Evolutionary conservation across 2,888 invertebrate genomes (phyloP), one percentile per base, ranked within the genome.

Genomic region (Alentia gelatinosa): DNA sequence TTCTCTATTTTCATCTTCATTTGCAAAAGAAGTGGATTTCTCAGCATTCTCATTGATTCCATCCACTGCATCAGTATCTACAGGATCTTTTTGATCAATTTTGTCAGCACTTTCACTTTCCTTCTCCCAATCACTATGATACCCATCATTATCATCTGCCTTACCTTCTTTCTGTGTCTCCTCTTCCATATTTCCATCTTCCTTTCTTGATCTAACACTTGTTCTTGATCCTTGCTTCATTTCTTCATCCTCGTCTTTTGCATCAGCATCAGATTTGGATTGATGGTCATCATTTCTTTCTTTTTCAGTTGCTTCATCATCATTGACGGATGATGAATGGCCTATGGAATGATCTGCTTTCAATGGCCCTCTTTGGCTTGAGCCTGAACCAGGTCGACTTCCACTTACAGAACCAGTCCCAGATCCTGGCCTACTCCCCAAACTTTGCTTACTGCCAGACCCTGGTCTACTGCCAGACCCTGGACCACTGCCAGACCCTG

Each of bases 321-420:
- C 35, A 79, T 35, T 39, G 19, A 19, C n/a, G 79, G 23, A 19
- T 39, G 5, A 23, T 15, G 79, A 37, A 9, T n/a, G 37, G 12
- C 37, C 79, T 4, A 79, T 37, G 12, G 79, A 79, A 47, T 86
- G 86, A 42, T 86, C 86, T 47, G 86, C 86, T 47, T 86, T 86
- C 19, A 86, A 4, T 26, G 86, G 86, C 12, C 86, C 86, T 86
- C 47, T 86, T 12, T 86, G 86, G 30, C 86, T 86, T n/a, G 86
- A 86, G 19, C 47, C 79, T 33, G 79, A 79, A 4, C 79, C 79
- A 30, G 79, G 79, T n/a, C 79, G 7, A 37, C 79, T 79, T 39
- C 79, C 79, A 79, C 35, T n/a, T 15, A 9, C 74, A 26, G 74
- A 74, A 26, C 26, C 74, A 63, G 15, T 26, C 26, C 63, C 63